Base-by-base conservation (phyloP, 1,140 invertebrate species). In the Eciton burchellii region DNA sequence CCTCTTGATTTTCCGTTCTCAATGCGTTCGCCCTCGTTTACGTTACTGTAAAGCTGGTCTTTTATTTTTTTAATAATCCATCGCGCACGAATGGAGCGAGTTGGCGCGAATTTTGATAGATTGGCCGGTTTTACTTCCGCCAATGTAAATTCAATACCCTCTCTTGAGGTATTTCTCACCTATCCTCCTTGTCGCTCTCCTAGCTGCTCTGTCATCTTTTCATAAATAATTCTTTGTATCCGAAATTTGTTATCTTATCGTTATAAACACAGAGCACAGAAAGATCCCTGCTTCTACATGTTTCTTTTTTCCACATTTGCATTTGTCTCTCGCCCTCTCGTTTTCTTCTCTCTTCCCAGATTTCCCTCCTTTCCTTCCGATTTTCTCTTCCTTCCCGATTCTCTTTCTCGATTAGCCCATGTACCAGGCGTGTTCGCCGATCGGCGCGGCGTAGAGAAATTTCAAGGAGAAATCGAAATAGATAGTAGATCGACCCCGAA, bases 391-490 rank as follows among this genome's bases (percentile, higher is more conserved):
- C 47, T 49, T 54, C 19, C n/a, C n/a, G n/a, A n/a, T n/a, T 47
- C 3, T 19, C 45, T 19, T 47, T 72, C 24, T 21, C 35, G 45
- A 3, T 60, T 26, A 21, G 1, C 16, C n/a, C n/a, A n/a, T n/a
- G n/a, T 35, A 26, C 49, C 45, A 24, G 71, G 8, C 14, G 56
- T 26, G 1, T 43, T 21, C 29, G 12, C 16, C 19, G 45, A 21
- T n/a, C 43, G 24, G 35, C 52, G 43, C 11, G 60, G 63, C n/a
- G 63, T 70, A 73, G 90, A 90, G 89, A 90, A 89, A 88, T 90
- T 90, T 89, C 84, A 83, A 87, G 79, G 90, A 91, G 90, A 91
- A 91, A 91, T 91, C 89, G 90, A 89, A 89, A 91, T 90, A 85
- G 90, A 90, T 84, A 89, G 72, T 66, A 74, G 77, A 86, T 88